phyloP scores from a whole-genome alignment of 2,888 invertebrate genomes.

The Allolobophora icterica region DNA sequence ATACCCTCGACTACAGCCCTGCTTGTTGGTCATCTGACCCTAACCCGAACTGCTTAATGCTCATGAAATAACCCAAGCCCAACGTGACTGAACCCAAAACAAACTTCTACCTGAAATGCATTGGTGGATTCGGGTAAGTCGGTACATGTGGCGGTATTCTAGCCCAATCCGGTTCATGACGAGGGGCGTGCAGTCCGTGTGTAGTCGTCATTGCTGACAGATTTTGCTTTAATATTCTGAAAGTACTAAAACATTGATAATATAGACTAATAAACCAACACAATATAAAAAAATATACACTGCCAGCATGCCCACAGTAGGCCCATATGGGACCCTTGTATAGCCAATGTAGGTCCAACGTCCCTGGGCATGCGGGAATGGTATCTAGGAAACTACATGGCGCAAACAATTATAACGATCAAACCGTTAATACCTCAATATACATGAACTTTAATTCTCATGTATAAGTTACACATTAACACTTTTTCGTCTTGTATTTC shows the following conservation, averaged over 20 bases:
- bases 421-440: neutral
- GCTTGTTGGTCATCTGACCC: neutral
- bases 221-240: neutral
- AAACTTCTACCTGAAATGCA: conserved; percentile 59
- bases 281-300: neutral
- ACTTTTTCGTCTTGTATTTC: neutral
- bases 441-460: neutral
- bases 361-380: too few relatives aligned
- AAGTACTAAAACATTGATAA: neutral
- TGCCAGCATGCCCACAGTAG: too few relatives aligned
- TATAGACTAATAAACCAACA: neutral
- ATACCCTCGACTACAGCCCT: too few relatives aligned
- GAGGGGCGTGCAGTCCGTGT: neutral
- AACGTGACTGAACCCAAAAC: neutral
- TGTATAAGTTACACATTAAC: neutral
- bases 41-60: neutral
- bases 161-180: conserved; percentile 57
- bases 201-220: conserved; percentile 20
- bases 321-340: too few relatives aligned
- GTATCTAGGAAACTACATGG: neutral
- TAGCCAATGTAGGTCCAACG: too few relatives aligned
- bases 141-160: conserved; percentile 62
- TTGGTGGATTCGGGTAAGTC: conserved; percentile 60
- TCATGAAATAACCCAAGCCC: neutral
- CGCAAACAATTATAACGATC: neutral